These are phyloP conservation scores for Synanthedon formicaeformis DNA, from an alignment of 2,888 invertebrate species.

Conservation along the genomic window DNA sequence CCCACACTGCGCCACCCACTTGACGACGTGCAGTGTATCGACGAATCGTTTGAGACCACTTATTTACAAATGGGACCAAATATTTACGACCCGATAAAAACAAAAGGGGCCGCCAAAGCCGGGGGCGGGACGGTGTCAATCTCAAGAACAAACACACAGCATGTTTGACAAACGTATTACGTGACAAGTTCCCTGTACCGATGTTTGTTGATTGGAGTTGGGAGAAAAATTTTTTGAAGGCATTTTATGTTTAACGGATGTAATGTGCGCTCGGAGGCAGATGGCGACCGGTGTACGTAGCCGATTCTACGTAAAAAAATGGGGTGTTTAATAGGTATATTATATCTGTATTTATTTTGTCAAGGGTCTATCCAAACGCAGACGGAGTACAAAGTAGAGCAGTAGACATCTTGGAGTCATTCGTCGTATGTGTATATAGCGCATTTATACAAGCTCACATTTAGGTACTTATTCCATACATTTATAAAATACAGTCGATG, in stretches of 20 bases:
- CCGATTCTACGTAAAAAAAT: no score
- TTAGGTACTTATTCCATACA: no score
- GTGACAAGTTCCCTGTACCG: constrained; percentile 49
- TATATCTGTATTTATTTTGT: no score
- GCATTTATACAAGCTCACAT: no score
- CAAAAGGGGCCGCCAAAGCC: constrained; percentile 41
- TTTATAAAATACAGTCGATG: no score
- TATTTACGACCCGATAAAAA: constrained; percentile 63
- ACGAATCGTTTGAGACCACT: constrained; percentile 49
- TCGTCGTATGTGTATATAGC: no score
- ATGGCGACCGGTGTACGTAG: background rate
- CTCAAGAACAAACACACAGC: constrained; percentile 51
- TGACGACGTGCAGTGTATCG: constrained; percentile 18
- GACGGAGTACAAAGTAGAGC: no score
- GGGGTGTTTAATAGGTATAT: no score
- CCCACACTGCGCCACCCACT: constrained; percentile 47
- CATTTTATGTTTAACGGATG: background rate
- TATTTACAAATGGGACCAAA: constrained; percentile 62
- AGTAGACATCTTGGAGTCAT: no score
- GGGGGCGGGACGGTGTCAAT: constrained; percentile 62
- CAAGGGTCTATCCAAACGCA: no score
- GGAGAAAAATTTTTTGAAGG: constrained; percentile 20
- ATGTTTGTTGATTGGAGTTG: constrained; percentile 30
- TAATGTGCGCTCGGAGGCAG: background rate
- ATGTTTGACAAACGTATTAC: constrained; percentile 65